Base-by-base conservation (phyloP, 2,113 vertebrate species). In the Puntigrus tetrazona region DNA sequence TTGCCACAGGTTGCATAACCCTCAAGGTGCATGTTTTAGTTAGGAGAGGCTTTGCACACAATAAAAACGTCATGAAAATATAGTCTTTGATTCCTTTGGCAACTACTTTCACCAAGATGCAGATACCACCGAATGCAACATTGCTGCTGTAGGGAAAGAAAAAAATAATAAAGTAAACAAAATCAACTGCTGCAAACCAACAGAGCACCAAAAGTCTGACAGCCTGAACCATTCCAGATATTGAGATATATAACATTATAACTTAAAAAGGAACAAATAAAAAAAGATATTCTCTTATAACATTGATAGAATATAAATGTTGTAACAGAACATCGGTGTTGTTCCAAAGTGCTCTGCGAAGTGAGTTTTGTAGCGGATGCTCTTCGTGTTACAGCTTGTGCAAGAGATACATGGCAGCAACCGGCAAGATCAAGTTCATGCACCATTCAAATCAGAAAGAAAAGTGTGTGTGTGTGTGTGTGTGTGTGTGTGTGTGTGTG, bases 21-120 rank as follows among this genome's bases (percentile, higher is more conserved):
- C 55, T 22, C 57, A 83, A 65, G 41, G 20, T 84, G 82, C 45
- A 63, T 63, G n/a, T 57, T 83, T 20, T 63, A 63, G 34, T 22
- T 57, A 36, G 57, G 18, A 45, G 72, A 84, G 57, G 47, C 72
- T 75, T 41, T 38, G 41, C 9, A 77, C 57, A 77, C 22, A 67
- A n/a, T n/a, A n/a, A 25, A n/a, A 41, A 47, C 13, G 1, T 14
- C 43, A 82, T 69, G 45, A 76, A 76, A 20, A 75, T 75, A 73
- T 29, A n/a, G 47, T 52, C 18, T 27, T 43, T 52, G 47, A 34
- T 22, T 76, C 29, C 18, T 76, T 76, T 82, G 65, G 65, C 45
- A 59, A 43, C 38, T 72, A 29, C 75, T 47, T 57, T 83, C 29
- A 63, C 43, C 45, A 50, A 36, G 36, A 50, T 63, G 38, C 16